Conservation (phyloP, 2,888 invertebrate genomes). For the Tipula unca region DNA sequence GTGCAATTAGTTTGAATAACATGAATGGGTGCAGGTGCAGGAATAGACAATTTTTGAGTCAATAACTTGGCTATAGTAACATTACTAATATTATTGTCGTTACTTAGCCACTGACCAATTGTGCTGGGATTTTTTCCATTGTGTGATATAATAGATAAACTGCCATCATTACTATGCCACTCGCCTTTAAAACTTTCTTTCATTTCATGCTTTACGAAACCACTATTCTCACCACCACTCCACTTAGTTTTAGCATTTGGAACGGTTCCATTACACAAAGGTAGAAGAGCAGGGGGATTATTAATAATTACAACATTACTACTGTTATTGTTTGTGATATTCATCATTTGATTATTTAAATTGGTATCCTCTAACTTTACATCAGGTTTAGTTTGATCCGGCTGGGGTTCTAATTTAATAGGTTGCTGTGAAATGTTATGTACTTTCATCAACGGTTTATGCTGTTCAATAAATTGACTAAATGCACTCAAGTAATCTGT, state of each 20-base stretch:
- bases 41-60: background rate
- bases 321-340: background rate
- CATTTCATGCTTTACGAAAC: background rate
- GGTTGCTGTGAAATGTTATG: background rate
- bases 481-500: background rate
- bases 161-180: background rate
- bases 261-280: background rate
- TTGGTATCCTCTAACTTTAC: background rate
- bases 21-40: background rate
- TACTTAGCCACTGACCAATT: background rate
- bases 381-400: background rate
- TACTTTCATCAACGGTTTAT: background rate
- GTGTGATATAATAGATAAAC: background rate
- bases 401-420: background rate
- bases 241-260: background rate
- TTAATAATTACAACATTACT: background rate
- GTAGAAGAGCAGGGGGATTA: background rate
- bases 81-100: background rate
- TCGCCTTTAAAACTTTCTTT: background rate
- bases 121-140: background rate
- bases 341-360: background rate
- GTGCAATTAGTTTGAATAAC: background rate
- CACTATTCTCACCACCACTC: background rate
- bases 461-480: background rate
- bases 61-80: background rate